Percentiles rank a stretch among this genome's conserved stretches.
phyloP scores from a whole-genome alignment of 2,888 invertebrate species.

The Pollenia angustigena region DNA sequence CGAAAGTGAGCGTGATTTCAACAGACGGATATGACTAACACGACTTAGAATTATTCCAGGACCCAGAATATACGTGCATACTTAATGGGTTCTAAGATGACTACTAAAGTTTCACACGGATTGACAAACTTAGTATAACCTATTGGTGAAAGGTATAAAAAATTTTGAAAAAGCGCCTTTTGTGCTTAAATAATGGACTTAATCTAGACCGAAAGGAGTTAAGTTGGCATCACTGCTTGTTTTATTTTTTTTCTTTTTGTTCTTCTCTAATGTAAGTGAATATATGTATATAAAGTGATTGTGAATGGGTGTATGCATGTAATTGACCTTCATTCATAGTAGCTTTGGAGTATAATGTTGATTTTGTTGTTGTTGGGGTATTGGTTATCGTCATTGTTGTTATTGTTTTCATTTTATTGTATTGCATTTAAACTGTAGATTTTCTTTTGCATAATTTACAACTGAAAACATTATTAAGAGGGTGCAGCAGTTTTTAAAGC shows the following conservation, averaged over 20 bases:
- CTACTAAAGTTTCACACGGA: too few relatives aligned
- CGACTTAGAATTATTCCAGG: too few relatives aligned
- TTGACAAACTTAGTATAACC: too few relatives aligned
- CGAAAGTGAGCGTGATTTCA: too few relatives aligned
- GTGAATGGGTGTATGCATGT: constrained; percentile 45
- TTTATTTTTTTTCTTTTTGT: not conserved
- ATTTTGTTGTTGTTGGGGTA: constrained; percentile 1
- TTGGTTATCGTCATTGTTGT: not conserved
- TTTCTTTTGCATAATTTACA: constrained; percentile 62
- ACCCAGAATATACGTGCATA: too few relatives aligned
- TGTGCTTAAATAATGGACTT: too few relatives aligned
- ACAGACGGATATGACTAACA: too few relatives aligned
- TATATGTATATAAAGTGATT: not conserved
- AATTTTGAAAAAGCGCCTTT: too few relatives aligned
- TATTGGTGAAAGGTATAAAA: too few relatives aligned
- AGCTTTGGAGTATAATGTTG: constrained; percentile 46
- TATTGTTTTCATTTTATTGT: constrained; percentile 27
- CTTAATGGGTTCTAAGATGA: too few relatives aligned
- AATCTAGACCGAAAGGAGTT: too few relatives aligned
- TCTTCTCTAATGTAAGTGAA: not conserved
- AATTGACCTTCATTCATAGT: constrained; percentile 73
- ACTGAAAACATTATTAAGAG: constrained; percentile 53
- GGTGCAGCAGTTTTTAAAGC: constrained; percentile 41
- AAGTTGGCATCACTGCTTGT: too few relatives aligned
- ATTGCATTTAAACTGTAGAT: constrained; percentile 57